Evolutionary conservation across 2,888 invertebrate species (phyloP).

Genomic region (Caradrina kadenii): DNA sequence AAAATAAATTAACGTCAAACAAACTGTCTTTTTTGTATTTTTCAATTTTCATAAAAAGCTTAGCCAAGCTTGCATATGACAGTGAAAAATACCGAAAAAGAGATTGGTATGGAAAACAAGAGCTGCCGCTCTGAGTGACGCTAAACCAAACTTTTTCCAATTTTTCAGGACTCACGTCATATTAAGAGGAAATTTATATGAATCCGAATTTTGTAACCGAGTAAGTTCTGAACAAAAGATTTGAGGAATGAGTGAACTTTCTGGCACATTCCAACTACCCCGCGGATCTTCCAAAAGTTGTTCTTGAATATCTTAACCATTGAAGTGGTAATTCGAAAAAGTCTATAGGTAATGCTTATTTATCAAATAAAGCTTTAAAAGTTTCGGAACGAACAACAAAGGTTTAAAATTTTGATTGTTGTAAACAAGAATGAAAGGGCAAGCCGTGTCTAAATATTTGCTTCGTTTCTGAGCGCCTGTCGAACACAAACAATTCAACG

Average conservation of each 20-base stretch:
- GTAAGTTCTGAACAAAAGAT: constrained; percentile 22
- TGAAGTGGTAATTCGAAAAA: constrained; percentile 39
- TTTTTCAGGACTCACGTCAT: constrained; percentile 46
- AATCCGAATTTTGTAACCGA: constrained; percentile 30
- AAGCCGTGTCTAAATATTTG: constrained; percentile 48
- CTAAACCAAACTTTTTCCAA: constrained; percentile 41
- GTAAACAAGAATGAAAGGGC: constrained; percentile 50
- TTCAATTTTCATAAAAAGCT: constrained; percentile 19
- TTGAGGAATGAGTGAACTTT: constrained; percentile 27
- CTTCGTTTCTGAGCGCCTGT: constrained; percentile 14
- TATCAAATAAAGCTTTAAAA: constrained; percentile 26
- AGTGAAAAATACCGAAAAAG: constrained; percentile 25
- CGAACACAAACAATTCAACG: constrained; percentile 24
- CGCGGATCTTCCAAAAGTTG: neutral
- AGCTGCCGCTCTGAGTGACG: neutral
- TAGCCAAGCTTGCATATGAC: constrained; percentile 30
- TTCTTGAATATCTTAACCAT: neutral
- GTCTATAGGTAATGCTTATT: constrained; percentile 25
- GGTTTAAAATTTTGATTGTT: constrained; percentile 41
- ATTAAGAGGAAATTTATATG: constrained; percentile 20
- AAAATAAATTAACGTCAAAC: too few species aligned
- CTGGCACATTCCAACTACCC: neutral
- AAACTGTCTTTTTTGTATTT: neutral
- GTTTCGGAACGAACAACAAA: constrained; percentile 36
- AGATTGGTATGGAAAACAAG: constrained; percentile 13